These are phyloP conservation scores for Todus mexicanus DNA, from an alignment of 2,797 vertebrate species.

Conservation along the genomic window DNA sequence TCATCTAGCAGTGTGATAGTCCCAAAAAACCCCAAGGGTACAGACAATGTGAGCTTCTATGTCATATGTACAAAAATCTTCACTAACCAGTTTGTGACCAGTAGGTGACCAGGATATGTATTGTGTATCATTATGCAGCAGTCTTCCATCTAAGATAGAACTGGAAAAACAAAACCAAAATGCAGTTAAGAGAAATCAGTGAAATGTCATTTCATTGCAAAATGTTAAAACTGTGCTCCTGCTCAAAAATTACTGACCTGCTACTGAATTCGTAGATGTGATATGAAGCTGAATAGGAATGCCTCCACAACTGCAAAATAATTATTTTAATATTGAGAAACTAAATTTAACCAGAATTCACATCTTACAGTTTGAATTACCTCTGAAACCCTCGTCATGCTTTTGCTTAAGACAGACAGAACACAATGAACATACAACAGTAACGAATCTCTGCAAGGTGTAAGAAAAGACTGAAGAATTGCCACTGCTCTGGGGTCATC, in stretches of 20 bases:
- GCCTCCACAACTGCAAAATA: constrained; percentile 78
- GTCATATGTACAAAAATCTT: neutral
- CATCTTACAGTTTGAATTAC: neutral
- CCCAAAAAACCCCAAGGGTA: neutral
- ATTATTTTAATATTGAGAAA: constrained; percentile 7
- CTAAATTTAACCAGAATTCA: neutral
- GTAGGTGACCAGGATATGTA: constrained; percentile 77
- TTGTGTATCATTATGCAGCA: constrained; percentile 70
- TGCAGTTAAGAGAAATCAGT: neutral
- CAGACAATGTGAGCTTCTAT: neutral
- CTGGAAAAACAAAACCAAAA: constrained; percentile 49
- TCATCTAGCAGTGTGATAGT: neutral
- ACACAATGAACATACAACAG: neutral
- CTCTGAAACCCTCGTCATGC: neutral
- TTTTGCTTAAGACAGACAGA: neutral
- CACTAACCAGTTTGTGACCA: constrained; percentile 81
- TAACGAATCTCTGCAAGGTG: neutral
- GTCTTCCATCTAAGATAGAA: constrained; percentile 31
- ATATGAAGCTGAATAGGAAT: constrained; percentile 80
- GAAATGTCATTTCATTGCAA: neutral
- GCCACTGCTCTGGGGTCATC: neutral
- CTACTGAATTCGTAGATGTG: constrained; percentile 69
- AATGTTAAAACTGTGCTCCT: neutral
- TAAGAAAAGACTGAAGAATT: neutral
- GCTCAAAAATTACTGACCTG: constrained; percentile 68